Conservation (phyloP, 2,797 vertebrate genomes). For the Hippopotamyrus pictus region DNA sequence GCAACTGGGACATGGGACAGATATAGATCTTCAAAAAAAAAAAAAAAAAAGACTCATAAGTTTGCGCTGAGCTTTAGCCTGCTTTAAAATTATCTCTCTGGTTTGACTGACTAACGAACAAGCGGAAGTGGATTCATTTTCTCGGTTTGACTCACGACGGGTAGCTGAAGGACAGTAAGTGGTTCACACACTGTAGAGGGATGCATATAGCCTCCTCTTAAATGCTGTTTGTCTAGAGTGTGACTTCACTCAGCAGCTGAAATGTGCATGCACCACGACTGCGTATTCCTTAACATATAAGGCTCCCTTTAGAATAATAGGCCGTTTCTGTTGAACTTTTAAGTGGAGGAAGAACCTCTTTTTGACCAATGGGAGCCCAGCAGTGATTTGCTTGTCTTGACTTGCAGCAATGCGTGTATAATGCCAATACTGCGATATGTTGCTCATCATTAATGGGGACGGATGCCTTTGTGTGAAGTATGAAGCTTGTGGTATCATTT, state of each 20-base stretch:
- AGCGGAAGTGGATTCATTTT: neutral
- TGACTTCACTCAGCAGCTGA: neutral
- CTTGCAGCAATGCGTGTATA: neutral
- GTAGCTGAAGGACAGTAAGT: neutral
- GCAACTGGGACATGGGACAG: conserved; percentile 1
- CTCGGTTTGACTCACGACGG: neutral
- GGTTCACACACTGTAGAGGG: neutral
- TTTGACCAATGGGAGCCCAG: neutral
- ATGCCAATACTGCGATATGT: neutral
- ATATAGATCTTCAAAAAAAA: neutral
- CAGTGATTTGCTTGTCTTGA: neutral
- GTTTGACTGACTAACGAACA: neutral
- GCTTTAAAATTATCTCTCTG: neutral
- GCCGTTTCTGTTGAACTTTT: neutral
- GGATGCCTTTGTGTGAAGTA: conserved; percentile 8
- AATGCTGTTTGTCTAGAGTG: neutral
- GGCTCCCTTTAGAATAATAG: neutral
- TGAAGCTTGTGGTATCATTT: neutral
- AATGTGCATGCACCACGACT: neutral
- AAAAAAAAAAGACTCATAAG: neutral
- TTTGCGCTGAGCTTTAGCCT: neutral
- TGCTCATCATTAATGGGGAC: neutral
- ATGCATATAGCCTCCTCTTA: neutral
- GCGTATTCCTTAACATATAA: neutral
- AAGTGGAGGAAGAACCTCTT: neutral